Evolutionary conservation across 1,140 invertebrate species (phyloP).

Genomic region (Philopotamus ludificatus): DNA sequence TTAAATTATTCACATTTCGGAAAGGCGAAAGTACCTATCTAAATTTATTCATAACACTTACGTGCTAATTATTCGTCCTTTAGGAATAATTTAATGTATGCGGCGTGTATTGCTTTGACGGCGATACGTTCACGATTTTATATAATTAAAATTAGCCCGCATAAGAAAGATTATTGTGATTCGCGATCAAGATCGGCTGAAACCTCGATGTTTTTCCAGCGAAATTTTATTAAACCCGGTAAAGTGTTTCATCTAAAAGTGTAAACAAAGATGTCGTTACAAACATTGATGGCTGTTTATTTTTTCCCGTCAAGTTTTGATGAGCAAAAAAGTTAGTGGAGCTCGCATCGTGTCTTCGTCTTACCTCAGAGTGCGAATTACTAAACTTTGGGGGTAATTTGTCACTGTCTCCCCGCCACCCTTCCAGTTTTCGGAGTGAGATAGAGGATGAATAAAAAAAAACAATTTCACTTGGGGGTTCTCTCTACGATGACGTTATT

Average conservation of each 20-base stretch:
- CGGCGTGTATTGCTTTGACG: background rate
- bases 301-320: conserved; percentile 37
- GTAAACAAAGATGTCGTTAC: conserved; percentile 30
- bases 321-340: conserved; percentile 15
- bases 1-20: conserved; percentile 6
- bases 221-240: background rate
- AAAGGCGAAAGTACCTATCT: background rate
- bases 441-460: conserved; percentile 25
- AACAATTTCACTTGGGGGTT: conserved; percentile 31
- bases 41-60: conserved; percentile 31
- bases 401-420: conserved; percentile 32
- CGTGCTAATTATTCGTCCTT: conserved; percentile 27
- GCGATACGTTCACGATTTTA: background rate
- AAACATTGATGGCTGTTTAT: conserved; percentile 38
- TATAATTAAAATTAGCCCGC: too few species aligned
- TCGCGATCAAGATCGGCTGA: background rate
- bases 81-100: conserved; percentile 20
- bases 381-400: conserved; percentile 35
- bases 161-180: background rate
- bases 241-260: background rate
- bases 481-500: conserved; percentile 33
- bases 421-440: background rate
- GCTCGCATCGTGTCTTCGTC: background rate
- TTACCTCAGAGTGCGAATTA: conserved; percentile 19
- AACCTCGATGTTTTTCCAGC: background rate